A percentile compares a stretch with the other conserved stretches of the same genome.
Evolutionary conservation across 2,888 invertebrate genomes (phyloP).

Genomic region (Melinopterus prodromus): DNA sequence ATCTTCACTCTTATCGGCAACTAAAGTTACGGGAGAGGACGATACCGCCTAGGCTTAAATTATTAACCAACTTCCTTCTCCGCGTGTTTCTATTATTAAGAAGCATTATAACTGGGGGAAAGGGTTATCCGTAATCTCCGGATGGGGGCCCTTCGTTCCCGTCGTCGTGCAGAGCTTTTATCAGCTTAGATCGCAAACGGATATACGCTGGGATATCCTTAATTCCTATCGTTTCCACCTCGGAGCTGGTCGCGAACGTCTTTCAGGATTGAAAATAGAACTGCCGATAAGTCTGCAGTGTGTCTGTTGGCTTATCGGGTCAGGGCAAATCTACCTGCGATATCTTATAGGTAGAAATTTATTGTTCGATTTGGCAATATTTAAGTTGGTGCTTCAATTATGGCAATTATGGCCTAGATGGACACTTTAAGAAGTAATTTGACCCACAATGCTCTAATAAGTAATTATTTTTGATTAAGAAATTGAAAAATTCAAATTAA

Average conservation of each 20-base stretch:
- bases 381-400: background rate
- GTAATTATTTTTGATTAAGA: no score
- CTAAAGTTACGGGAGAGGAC: background rate
- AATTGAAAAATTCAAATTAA: no score
- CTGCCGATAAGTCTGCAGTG: background rate
- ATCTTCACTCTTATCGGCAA: background rate
- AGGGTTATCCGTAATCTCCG: conserved; percentile 4
- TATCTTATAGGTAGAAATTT: background rate
- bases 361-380: background rate
- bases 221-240: background rate
- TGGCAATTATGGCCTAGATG: no score
- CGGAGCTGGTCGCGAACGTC: background rate
- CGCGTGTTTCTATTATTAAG: background rate
- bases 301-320: background rate
- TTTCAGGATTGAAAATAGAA: background rate
- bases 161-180: background rate
- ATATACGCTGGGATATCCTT: background rate
- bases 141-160: background rate
- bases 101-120: conserved; percentile 4
- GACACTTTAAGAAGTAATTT: no score
- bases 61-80: background rate
- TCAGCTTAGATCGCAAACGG: conserved; percentile 4
- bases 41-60: background rate
- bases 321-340: background rate
- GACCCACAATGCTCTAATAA: no score